A percentile compares a stretch with the other conserved stretches of the same genome.
Conservation (phyloP, 2,797 vertebrate species). For the Paramormyrops hopkinsi region DNA sequence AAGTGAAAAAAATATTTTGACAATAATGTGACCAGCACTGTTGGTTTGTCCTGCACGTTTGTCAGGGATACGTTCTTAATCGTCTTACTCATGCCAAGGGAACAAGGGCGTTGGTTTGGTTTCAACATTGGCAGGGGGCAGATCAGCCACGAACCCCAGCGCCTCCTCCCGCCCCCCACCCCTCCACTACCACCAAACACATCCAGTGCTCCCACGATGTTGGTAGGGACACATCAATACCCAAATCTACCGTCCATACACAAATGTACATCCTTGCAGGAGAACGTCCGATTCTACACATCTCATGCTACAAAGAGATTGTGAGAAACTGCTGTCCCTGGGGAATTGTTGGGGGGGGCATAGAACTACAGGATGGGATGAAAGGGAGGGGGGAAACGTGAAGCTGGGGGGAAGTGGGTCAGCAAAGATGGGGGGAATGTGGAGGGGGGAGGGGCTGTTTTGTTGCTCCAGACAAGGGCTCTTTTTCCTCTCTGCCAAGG, state of each 20-base stretch:
- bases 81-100: neutral
- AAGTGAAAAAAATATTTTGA: neutral
- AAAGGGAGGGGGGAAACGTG: neutral
- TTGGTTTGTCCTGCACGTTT: neutral
- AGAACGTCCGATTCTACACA: neutral
- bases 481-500: neutral
- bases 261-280: neutral
- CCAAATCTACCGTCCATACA: neutral
- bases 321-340: neutral
- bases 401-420: neutral
- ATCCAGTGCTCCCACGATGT: neutral
- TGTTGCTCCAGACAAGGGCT: neutral
- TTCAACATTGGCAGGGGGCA: neutral
- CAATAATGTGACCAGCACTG: neutral
- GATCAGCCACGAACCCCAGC: neutral
- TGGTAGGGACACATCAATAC: neutral
- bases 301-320: neutral
- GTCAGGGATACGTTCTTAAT: neutral
- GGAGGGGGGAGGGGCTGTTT: neutral
- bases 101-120: neutral
- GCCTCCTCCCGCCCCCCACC: too few relatives aligned
- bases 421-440: neutral
- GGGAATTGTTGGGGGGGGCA: neutral
- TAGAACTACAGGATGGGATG: neutral
- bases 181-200: neutral